Percentiles rank a stretch among this genome's conserved stretches.
These are phyloP conservation scores for Eumaeus atala DNA, from an alignment of 1,140 invertebrate species.

Conservation along the genomic window DNA sequence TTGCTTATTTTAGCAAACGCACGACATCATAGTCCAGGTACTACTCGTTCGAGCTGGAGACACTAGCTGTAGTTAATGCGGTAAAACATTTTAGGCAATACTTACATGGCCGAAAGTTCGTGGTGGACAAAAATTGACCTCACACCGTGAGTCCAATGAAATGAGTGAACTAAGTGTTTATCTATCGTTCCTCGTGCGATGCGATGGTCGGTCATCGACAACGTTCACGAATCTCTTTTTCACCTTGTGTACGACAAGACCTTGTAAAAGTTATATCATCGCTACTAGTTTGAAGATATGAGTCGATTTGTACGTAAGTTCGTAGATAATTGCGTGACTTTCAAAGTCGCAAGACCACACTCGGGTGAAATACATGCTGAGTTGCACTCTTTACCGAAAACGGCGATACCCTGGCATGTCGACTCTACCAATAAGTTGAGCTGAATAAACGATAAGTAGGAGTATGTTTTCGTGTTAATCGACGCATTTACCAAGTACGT, in stretches of 20 bases:
- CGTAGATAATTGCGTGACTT: constrained; percentile 28
- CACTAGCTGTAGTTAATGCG: constrained; percentile 11
- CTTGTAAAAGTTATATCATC: constrained; percentile 27
- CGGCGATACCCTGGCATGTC: constrained; percentile 17
- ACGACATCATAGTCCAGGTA: constrained; percentile 1
- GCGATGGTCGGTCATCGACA: no score
- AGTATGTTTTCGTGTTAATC: constrained; percentile 22
- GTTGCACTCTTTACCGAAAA: constrained; percentile 21
- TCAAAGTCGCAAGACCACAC: constrained; percentile 18
- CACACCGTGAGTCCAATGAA: constrained; percentile 18
- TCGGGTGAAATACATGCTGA: no score
- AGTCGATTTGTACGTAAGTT: no score
- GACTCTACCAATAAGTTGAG: constrained; percentile 20
- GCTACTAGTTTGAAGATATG: constrained; percentile 33
- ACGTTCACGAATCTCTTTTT: no score
- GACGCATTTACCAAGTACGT: constrained; percentile 21
- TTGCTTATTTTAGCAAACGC: constrained; percentile 16
- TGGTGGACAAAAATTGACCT: constrained; percentile 18
- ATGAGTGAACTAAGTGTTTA: no score
- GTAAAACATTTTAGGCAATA: no score
- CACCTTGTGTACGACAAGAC: constrained; percentile 39
- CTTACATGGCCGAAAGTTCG: constrained; percentile 18
- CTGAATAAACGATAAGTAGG: constrained; percentile 19
- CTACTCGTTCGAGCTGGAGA: constrained; percentile 16
- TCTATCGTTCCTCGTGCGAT: no score